phyloP scores from a whole-genome alignment of 2,888 invertebrate species.

The Neoaliturus tenellus region DNA sequence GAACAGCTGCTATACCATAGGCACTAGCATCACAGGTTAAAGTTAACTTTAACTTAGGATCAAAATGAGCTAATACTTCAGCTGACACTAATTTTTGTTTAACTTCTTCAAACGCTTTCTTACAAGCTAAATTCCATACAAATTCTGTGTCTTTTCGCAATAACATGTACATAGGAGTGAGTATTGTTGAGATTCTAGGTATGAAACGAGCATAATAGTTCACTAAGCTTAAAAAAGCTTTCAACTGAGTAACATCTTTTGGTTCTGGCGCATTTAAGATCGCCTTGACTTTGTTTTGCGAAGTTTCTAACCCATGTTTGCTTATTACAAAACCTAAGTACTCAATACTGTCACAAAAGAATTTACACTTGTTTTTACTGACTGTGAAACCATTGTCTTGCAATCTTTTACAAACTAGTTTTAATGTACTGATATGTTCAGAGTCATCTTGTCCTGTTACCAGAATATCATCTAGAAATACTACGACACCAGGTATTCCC shows the following conservation, averaged over 20 bases:
- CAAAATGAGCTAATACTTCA: not conserved
- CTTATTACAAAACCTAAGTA: too few relatives aligned
- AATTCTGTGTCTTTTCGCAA: not conserved
- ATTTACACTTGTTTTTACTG: not conserved
- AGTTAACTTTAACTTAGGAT: not conserved
- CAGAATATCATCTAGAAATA: constrained; percentile 26
- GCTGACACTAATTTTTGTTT: not conserved
- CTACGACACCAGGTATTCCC: not conserved
- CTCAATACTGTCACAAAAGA: not conserved
- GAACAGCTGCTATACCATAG: not conserved
- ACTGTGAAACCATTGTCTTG: not conserved
- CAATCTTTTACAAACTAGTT: not conserved
- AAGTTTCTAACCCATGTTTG: constrained; percentile 3
- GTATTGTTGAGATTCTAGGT: not conserved
- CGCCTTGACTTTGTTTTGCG: not conserved
- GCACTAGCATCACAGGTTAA: not conserved
- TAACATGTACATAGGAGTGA: not conserved
- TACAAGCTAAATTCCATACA: not conserved
- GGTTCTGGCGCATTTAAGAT: not conserved
- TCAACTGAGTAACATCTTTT: not conserved
- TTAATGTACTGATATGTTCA: not conserved
- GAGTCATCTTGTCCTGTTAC: not conserved
- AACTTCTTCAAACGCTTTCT: not conserved
- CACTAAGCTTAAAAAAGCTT: not conserved
- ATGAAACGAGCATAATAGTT: not conserved